A percentile compares a stretch with the other conserved stretches of the same genome.
Evolutionary conservation across 2,888 invertebrate species (phyloP).

Genomic region (Balanococcus diminutus): DNA sequence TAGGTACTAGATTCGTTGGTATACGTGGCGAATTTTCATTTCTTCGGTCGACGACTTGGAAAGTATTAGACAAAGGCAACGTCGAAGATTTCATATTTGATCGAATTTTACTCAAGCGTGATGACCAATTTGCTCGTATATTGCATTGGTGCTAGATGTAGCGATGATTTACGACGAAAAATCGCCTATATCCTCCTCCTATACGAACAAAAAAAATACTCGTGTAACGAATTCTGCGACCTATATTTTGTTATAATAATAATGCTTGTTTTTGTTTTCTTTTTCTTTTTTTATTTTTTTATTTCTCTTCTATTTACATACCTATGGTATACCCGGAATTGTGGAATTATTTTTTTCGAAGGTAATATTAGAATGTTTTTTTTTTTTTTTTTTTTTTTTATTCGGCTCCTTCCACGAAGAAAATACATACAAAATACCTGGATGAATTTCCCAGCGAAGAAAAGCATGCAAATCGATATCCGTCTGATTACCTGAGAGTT

Average conservation of each 20-base stretch:
- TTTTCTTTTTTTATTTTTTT: neutral
- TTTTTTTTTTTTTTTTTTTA: neutral
- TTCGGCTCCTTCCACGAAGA: neutral
- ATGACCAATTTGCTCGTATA: neutral
- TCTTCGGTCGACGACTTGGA: neutral
- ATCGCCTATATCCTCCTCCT: neutral
- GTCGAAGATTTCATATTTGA: neutral
- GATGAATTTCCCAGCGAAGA: neutral
- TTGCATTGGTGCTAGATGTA: no score
- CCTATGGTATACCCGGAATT: neutral
- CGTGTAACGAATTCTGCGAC: neutral
- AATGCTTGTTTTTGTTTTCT: neutral
- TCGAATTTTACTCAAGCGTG: neutral
- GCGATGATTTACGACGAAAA: neutral
- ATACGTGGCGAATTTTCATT: no score
- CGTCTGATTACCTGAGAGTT: neutral
- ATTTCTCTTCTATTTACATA: neutral
- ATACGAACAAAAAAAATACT: no score
- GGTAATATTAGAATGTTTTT: neutral
- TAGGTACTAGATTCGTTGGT: neutral
- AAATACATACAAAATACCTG: slow-evolving; percentile 5
- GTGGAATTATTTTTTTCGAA: neutral
- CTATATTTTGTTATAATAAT: neutral
- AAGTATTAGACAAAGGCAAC: neutral
- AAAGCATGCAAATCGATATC: neutral